phyloP scores from a whole-genome alignment of 2,113 vertebrate species.

The Nothocercus nigrocapillus region DNA sequence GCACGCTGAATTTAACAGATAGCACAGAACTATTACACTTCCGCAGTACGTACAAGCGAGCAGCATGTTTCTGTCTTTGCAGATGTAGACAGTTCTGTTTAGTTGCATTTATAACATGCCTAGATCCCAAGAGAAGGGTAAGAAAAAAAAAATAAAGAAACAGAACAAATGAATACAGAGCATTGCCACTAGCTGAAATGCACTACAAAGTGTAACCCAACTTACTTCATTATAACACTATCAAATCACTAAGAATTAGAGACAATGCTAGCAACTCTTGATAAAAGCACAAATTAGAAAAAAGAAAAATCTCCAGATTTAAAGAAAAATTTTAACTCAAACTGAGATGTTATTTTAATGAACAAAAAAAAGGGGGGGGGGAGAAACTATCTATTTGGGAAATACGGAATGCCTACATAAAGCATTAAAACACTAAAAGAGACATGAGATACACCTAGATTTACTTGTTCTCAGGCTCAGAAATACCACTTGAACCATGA shows the following conservation, averaged over 20 bases:
- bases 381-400: background rate
- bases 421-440: slow-evolving; percentile 2
- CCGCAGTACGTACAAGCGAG: slow-evolving; percentile 71
- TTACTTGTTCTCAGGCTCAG: background rate
- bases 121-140: background rate
- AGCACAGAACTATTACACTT: slow-evolving; percentile 79
- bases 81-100: slow-evolving; percentile 60
- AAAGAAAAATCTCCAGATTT: background rate
- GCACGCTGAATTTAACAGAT: slow-evolving; percentile 81
- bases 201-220: slow-evolving; percentile 1
- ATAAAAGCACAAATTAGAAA: background rate
- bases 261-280: background rate
- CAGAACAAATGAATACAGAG: slow-evolving; percentile 58
- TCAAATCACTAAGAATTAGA: background rate
- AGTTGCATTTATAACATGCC: slow-evolving; percentile 53
- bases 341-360: background rate
- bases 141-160: background rate
- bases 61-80: slow-evolving; percentile 71
- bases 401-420: background rate
- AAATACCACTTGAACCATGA: background rate
- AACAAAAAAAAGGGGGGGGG: background rate
- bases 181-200: background rate
- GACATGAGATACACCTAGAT: background rate
- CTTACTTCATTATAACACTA: background rate
- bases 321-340: background rate